Evolutionary conservation across 1,140 invertebrate genomes (phyloP).

Genomic region (Chironomus striatipennis): DNA sequence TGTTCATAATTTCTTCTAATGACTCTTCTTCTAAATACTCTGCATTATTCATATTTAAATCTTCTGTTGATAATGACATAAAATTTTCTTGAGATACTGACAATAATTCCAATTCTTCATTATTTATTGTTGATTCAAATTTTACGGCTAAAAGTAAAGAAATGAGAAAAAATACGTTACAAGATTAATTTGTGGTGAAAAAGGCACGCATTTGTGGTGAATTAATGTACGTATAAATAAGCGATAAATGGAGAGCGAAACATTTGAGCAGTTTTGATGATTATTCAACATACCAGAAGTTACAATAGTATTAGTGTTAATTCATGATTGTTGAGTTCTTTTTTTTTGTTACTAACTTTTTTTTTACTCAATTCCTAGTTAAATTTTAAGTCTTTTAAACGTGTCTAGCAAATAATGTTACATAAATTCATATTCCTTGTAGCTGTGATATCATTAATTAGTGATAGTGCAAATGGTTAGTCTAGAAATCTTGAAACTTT

Average conservation of each 20-base stretch:
- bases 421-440: neutral
- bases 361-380: neutral
- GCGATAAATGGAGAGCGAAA: no score
- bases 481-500: neutral
- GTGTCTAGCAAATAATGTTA: neutral
- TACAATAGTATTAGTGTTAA: neutral
- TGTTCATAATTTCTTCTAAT: no score
- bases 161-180: neutral
- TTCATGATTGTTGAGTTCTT: neutral
- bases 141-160: neutral
- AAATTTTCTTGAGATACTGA: no score
- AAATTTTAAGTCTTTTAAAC: neutral
- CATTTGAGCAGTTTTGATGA: no score
- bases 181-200: no score
- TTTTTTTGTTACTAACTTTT: neutral
- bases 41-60: no score
- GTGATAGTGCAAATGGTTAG: constrained; percentile 17
- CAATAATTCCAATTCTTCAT: neutral
- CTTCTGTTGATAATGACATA: no score
- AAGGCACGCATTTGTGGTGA: no score
- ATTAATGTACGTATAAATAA: no score
- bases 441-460: constrained; percentile 15
- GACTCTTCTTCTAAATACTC: no score
- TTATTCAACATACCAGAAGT: no score
- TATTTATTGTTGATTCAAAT: neutral